A percentile compares a stretch with the other conserved stretches of the same genome.
phyloP scores from a whole-genome alignment of 2,797 vertebrate genomes.

The Scleropages formosus region DNA sequence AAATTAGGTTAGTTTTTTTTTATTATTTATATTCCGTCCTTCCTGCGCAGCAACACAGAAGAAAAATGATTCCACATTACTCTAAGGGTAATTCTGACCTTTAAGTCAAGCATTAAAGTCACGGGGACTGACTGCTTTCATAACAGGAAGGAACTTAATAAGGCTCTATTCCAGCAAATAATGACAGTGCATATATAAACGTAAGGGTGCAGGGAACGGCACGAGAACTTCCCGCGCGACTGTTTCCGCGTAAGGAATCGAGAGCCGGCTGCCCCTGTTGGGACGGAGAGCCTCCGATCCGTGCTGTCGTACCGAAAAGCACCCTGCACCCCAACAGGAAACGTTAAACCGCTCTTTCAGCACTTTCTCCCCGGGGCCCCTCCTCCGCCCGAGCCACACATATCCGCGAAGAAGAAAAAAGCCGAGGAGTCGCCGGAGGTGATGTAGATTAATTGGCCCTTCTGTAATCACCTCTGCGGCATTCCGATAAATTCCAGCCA shows the following conservation, averaged over 20 bases:
- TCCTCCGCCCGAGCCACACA: not conserved
- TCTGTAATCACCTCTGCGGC: constrained; percentile 12
- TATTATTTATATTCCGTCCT: no score
- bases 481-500: constrained; percentile 21
- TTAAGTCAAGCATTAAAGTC: constrained; percentile 22
- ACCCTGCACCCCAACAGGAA: not conserved
- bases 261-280: no score
- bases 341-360: constrained; percentile 10
- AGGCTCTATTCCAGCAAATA: not conserved
- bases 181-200: not conserved
- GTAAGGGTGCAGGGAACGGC: no score
- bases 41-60: not conserved
- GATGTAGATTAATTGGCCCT: constrained; percentile 29
- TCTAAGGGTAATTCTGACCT: constrained; percentile 48
- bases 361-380: not conserved
- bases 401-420: constrained; percentile 4
- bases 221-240: not conserved
- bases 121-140: not conserved
- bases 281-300: not conserved
- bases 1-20: no score
- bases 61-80: constrained; percentile 7
- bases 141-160: not conserved
- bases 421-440: constrained; percentile 13
- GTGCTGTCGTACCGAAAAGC: not conserved
- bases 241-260: no score